Evolutionary conservation across 2,113 vertebrate species (phyloP).

Genomic region (Protobothrops flavoviridis): DNA sequence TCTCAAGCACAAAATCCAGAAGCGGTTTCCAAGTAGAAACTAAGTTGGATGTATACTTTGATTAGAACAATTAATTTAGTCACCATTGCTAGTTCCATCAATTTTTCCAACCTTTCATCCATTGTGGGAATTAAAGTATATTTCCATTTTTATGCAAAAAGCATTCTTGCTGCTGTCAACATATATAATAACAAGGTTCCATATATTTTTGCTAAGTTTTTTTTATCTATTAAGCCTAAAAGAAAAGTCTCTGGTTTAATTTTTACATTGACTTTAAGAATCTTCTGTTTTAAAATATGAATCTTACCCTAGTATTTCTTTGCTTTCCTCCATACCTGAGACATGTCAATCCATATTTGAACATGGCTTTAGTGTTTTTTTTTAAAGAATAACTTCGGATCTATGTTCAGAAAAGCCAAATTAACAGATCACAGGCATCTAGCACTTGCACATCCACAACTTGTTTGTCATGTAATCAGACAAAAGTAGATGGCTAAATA

Average conservation of each 20-base stretch:
- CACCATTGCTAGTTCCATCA: background rate
- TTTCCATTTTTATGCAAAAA: background rate
- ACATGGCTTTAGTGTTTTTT: background rate
- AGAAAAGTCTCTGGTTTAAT: background rate
- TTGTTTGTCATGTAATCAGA: background rate
- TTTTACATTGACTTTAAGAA: background rate
- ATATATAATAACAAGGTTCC: background rate
- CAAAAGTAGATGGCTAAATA: background rate
- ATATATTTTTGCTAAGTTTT: background rate
- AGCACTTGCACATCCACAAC: background rate
- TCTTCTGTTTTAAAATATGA: background rate
- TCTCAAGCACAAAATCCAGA: background rate
- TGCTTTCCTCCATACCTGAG: background rate
- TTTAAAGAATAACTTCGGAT: background rate
- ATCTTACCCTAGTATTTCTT: background rate
- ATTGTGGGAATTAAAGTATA: background rate
- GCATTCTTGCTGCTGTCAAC: background rate
- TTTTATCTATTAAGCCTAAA: background rate
- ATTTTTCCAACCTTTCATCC: background rate
- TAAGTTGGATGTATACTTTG: background rate
- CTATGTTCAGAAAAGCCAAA: background rate
- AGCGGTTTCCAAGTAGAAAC: background rate
- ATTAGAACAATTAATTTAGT: background rate
- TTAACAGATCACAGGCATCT: background rate
- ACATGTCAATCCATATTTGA: background rate